phyloP scores from a whole-genome alignment of 92 coral and sea anemone genomes.

The Umimayanthus chanpuru region DNA sequence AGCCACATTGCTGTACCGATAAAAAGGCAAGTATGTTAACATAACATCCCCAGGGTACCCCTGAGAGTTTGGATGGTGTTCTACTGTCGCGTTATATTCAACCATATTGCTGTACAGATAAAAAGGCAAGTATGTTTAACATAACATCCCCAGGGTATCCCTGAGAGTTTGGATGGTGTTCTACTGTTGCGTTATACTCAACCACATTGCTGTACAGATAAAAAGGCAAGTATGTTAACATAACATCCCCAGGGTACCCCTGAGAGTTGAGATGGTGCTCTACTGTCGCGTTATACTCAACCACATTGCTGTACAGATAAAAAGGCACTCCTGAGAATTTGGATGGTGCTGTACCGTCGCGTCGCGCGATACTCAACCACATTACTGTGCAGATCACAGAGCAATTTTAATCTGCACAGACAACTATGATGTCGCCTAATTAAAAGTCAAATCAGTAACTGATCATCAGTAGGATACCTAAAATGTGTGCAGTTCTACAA shows the following conservation, averaged over 20 bases:
- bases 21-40: neutral
- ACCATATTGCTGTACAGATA: slow-evolving; percentile 64
- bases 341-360: slow-evolving; percentile 71
- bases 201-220: slow-evolving; percentile 63
- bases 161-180: slow-evolving; percentile 66
- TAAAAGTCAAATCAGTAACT: no score
- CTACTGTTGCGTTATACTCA: slow-evolving; percentile 74
- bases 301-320: slow-evolving; percentile 60
- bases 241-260: slow-evolving; percentile 64
- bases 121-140: neutral
- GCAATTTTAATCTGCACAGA: no score
- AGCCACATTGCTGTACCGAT: slow-evolving; percentile 62
- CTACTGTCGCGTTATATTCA: slow-evolving; percentile 75
- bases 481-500: no score
- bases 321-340: slow-evolving; percentile 56
- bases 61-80: slow-evolving; percentile 67
- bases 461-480: no score
- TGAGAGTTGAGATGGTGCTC: slow-evolving; percentile 68
- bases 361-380: slow-evolving; percentile 72
- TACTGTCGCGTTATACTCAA: slow-evolving; percentile 77
- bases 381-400: slow-evolving; percentile 53
- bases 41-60: slow-evolving; percentile 64
- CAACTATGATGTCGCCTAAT: no score
- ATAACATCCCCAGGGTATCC: slow-evolving; percentile 64
- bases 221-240: neutral